Conservation (phyloP, 2,797 vertebrate species). For the Sebastes kiyomatsui region DNA sequence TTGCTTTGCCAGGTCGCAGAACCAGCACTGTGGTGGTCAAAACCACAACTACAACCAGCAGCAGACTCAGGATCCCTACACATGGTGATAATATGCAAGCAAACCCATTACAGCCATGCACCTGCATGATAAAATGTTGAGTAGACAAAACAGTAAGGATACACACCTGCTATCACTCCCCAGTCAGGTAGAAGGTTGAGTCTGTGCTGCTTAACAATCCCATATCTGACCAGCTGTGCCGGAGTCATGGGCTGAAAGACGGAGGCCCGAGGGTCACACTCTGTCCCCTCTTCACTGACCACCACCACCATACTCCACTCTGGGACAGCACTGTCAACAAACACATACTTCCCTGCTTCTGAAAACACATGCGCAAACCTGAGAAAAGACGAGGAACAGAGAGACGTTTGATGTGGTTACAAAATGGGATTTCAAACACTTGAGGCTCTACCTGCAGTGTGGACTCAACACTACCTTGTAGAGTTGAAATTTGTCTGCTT, state of each 20-base stretch:
- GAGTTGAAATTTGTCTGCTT: conserved; percentile 87
- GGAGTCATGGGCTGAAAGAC: conserved; percentile 90
- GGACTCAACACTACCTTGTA: conserved; percentile 78
- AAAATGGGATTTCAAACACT: neutral
- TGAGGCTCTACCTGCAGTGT: neutral
- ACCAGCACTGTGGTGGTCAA: conserved; percentile 84
- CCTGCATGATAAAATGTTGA: neutral
- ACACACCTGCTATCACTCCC: conserved; percentile 85
- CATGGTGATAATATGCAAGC: neutral
- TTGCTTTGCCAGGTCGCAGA: conserved; percentile 79
- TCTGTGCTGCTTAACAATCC: conserved; percentile 80
- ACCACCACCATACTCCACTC: conserved; percentile 86
- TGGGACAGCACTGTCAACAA: conserved; percentile 84
- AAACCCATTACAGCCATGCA: neutral
- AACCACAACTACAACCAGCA: conserved; percentile 79
- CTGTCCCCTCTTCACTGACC: conserved; percentile 82
- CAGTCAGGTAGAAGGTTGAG: conserved; percentile 90
- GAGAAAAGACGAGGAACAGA: neutral
- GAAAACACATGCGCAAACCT: conserved; percentile 94
- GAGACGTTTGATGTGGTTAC: neutral
- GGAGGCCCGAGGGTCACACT: conserved; percentile 77
- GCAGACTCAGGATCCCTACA: conserved; percentile 84
- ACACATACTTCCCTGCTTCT: conserved; percentile 89
- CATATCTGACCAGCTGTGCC: conserved; percentile 84
- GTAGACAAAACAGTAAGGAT: neutral